Base-by-base conservation (phyloP, 2,113 vertebrate species). In the Syrmaticus mikado region DNA sequence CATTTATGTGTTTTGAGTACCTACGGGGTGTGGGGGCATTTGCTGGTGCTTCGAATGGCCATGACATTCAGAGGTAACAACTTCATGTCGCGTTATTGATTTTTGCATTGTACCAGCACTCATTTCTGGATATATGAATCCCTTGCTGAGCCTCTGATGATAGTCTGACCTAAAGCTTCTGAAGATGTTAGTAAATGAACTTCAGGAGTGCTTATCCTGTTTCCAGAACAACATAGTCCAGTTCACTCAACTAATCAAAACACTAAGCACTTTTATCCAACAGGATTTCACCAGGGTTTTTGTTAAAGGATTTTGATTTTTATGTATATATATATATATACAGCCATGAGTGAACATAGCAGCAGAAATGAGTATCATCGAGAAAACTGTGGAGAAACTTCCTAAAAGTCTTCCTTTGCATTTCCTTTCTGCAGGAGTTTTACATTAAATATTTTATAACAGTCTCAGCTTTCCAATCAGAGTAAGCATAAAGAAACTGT, bases 351-450 rank as follows among this genome's bases (percentile, higher is more conserved):
- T 87, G 55, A 89, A 77, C 0, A 2, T 32, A 87, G 21, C 6
- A 74, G 28, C 28, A 90, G 76, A 89, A 85, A 81, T 67, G n/a
- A 80, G 41, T 43, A 97, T 57, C 40, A 36, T 1, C 68, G 40
- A 74, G 32, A 76, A 95, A 95, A 74, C 15, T 55, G n/a, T 43
- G 32, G 46, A 74, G 65, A 61, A 70, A 34, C 30, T 65, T 87
- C 83, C 45, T 82, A 64, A 89, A 92, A 88, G 34, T n/a, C 46
- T 64, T 55, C 25, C 13, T 87, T 80, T 89, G 28, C 90, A 20
- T 77, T 92, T 80, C 20, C 55, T 92, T 93, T 89, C 87, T 61
- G 57, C 16, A 67, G 30, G 40, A 10, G 74, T 87, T 94, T 85
- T 88, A 53, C 20, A 81, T 13, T 85, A 61, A 83, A 78, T 36